phyloP scores from a whole-genome alignment of 2,113 vertebrate genomes.

The Ammospiza caudacuta region DNA sequence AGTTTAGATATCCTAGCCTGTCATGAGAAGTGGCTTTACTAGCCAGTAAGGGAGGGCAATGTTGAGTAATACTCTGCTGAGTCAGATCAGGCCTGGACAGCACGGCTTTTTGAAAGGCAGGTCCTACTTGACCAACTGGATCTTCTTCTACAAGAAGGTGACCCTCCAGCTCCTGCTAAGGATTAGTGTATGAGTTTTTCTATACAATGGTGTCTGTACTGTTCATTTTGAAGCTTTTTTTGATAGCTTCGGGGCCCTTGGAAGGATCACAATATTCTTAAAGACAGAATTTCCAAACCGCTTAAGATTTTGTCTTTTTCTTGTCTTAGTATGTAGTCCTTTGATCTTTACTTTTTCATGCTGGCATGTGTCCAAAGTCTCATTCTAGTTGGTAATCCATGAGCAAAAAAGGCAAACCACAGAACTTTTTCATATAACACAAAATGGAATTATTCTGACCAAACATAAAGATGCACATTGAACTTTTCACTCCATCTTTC shows the following conservation, averaged over 20 bases:
- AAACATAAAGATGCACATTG: background rate
- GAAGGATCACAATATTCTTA: background rate
- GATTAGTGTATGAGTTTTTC: background rate
- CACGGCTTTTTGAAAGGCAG: background rate
- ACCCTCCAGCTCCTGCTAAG: background rate
- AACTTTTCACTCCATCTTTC: background rate
- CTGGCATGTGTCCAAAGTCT: background rate
- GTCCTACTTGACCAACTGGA: background rate
- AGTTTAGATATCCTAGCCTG: background rate
- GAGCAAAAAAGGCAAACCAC: background rate
- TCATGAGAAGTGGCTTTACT: background rate
- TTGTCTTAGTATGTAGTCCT: background rate
- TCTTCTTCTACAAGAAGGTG: too few relatives aligned
- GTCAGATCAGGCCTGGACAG: background rate
- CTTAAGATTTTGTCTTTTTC: background rate
- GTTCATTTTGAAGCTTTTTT: background rate
- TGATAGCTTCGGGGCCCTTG: background rate
- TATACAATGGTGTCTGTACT: background rate
- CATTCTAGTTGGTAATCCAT: background rate
- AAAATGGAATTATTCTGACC: background rate
- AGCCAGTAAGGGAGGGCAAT: background rate
- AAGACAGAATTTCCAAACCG: background rate
- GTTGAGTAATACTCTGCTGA: accelerated
- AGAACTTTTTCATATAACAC: background rate
- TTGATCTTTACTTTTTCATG: background rate